Evolutionary conservation across 1,140 invertebrate species (phyloP).

Genomic region (Eriocheir sinensis): DNA sequence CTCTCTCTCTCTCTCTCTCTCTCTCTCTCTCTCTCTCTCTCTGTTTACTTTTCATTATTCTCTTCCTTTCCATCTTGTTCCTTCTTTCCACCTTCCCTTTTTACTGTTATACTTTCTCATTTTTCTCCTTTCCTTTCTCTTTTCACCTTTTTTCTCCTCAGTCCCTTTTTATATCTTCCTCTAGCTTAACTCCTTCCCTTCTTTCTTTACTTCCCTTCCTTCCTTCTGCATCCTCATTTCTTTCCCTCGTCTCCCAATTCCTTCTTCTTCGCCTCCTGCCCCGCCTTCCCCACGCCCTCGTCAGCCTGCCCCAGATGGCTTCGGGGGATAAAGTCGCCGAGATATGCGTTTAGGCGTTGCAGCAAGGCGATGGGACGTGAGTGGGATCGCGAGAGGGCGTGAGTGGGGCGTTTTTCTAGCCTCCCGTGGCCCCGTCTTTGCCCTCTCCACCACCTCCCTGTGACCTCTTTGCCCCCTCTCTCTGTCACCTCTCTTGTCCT

Average conservation of each 20-base stretch:
- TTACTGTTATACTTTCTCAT: not conserved
- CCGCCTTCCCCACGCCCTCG: not conserved
- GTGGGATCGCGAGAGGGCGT: not conserved
- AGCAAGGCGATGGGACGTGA: not conserved
- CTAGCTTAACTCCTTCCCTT: not conserved
- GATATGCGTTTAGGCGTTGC: slow-evolving; percentile 4
- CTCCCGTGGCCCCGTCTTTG: not conserved
- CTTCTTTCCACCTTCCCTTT: not conserved
- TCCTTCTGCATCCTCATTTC: too few species aligned
- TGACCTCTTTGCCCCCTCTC: too few species aligned
- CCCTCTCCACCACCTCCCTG: too few species aligned
- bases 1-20: not conserved
- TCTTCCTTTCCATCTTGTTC: not conserved
- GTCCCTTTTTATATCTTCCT: not conserved
- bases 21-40: not conserved
- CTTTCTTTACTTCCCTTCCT: not conserved
- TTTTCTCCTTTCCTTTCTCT: not conserved
- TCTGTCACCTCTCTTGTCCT: too few species aligned
- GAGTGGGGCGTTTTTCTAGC: not conserved
- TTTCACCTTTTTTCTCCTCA: not conserved
- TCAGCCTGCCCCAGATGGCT: not conserved
- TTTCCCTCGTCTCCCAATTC: not conserved
- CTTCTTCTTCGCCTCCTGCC: not conserved
- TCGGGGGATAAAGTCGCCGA: not conserved
- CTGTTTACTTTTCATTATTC: not conserved